phyloP scores from a whole-genome alignment of 2,888 invertebrate genomes.

The Heteromyza rotundicornis region DNA sequence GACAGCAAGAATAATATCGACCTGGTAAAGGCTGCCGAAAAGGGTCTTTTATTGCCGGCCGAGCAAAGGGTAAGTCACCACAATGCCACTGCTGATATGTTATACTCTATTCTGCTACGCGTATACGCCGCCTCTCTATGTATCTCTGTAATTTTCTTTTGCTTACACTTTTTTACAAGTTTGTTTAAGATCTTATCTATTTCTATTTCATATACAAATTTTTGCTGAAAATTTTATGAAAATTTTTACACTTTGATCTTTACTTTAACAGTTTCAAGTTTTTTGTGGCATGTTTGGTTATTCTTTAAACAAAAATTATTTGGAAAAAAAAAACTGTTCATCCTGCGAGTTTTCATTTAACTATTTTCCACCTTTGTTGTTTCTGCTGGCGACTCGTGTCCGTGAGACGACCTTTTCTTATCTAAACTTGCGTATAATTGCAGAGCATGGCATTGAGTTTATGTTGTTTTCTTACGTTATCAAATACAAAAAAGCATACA shows the following conservation, averaged over 20 bases:
- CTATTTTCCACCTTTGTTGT: slow-evolving; percentile 6
- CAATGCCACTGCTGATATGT: slow-evolving; percentile 14
- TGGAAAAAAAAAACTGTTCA: too few relatives aligned
- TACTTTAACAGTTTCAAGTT: slow-evolving; percentile 25
- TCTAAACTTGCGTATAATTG: slow-evolving; percentile 26
- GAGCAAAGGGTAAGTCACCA: slow-evolving; percentile 88
- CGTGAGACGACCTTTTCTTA: not conserved
- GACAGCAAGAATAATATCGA: slow-evolving; percentile 65
- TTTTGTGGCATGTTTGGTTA: slow-evolving; percentile 45
- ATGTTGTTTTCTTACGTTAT: slow-evolving; percentile 33
- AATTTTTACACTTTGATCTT: not conserved
- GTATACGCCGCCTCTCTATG: slow-evolving; percentile 11
- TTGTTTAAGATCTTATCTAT: not conserved
- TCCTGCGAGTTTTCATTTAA: not conserved
- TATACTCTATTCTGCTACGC: slow-evolving; percentile 18
- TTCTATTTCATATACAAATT: not conserved
- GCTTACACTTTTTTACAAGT: slow-evolving; percentile 1
- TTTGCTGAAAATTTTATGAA: slow-evolving; percentile 23
- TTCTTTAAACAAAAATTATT: not conserved
- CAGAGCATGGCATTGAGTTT: slow-evolving; percentile 53
- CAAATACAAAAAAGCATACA: not conserved
- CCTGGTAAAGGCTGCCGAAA: slow-evolving; percentile 84
- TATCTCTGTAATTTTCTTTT: slow-evolving; percentile 11
- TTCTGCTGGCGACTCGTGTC: slow-evolving; percentile 9
- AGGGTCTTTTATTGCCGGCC: slow-evolving; percentile 87